phyloP scores from a whole-genome alignment of 2,888 invertebrate species.

The Phlogophora meticulosa region DNA sequence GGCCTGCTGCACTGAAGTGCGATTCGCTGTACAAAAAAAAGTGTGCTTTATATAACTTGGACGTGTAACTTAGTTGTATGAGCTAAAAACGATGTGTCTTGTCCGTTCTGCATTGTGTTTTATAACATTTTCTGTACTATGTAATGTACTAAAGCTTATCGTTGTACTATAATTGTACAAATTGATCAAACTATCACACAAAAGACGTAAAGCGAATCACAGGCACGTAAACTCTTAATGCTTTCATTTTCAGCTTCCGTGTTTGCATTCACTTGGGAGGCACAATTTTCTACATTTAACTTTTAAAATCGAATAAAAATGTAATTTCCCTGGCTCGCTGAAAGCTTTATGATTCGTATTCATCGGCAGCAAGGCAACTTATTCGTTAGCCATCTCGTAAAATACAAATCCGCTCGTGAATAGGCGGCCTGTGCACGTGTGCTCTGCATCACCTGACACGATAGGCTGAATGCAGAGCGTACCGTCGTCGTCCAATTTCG shows the following conservation, averaged over 20 bases:
- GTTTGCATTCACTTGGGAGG: conserved; percentile 42
- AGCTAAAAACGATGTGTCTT: too few species aligned
- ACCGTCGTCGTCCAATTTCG: conserved; percentile 92
- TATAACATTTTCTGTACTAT: too few species aligned
- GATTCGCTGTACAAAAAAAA: too few species aligned
- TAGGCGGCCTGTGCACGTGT: conserved; percentile 75
- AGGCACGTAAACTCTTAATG: conserved; percentile 8
- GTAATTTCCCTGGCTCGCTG: conserved; percentile 79
- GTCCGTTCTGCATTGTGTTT: too few species aligned
- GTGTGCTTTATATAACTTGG: too few species aligned
- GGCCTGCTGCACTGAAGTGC: too few species aligned
- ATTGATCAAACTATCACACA: neutral
- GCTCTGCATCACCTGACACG: conserved; percentile 77
- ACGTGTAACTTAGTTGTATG: too few species aligned
- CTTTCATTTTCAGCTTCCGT: conserved; percentile 31
- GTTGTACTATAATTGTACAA: neutral
- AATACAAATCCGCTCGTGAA: conserved; percentile 75
- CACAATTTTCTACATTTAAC: conserved; percentile 60
- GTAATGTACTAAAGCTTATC: too few species aligned
- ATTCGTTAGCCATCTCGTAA: conserved; percentile 72
- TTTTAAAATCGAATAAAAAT: conserved; percentile 81
- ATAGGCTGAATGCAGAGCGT: conserved; percentile 85
- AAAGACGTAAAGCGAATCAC: conserved; percentile 11
- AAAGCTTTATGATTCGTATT: conserved; percentile 82
- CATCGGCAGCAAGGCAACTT: conserved; percentile 75